Evolutionary conservation across 2,797 vertebrate genomes (phyloP).

Genomic region (Glyptemys insculpta): DNA sequence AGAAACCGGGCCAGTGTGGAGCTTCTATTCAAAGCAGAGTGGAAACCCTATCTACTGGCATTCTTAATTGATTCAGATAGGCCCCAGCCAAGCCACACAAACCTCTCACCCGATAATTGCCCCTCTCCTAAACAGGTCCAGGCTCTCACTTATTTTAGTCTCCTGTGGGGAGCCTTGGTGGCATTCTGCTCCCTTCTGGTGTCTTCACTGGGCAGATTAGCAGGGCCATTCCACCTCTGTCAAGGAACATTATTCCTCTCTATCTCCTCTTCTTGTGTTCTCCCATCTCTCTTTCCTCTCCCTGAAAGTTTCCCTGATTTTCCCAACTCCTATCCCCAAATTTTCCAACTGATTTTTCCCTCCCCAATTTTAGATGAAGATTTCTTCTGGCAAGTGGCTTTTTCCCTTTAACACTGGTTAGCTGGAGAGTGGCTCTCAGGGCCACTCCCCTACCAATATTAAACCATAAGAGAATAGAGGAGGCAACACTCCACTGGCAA

Average conservation of each 20-base stretch:
- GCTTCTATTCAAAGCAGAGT: neutral
- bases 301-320: neutral
- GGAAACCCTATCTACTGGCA: neutral
- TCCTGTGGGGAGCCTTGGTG: neutral
- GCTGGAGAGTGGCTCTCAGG: neutral
- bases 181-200: fast-evolving
- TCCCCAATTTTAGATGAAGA: neutral
- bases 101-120: neutral
- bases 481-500: neutral
- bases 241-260: neutral
- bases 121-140: neutral
- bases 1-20: neutral
- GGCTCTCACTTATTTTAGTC: neutral
- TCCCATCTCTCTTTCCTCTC: neutral
- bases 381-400: neutral
- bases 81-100: neutral
- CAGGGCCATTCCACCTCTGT: neutral
- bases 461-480: neutral
- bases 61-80: neutral
- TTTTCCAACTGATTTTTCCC: neutral
- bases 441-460: neutral
- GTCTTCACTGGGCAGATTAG: neutral
- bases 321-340: neutral
- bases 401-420: neutral
- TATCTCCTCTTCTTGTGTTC: neutral